Evolutionary conservation across 2,888 invertebrate genomes (phyloP), one percentile per base, ranked within the genome.

Genomic region (Apoda limacodes): DNA sequence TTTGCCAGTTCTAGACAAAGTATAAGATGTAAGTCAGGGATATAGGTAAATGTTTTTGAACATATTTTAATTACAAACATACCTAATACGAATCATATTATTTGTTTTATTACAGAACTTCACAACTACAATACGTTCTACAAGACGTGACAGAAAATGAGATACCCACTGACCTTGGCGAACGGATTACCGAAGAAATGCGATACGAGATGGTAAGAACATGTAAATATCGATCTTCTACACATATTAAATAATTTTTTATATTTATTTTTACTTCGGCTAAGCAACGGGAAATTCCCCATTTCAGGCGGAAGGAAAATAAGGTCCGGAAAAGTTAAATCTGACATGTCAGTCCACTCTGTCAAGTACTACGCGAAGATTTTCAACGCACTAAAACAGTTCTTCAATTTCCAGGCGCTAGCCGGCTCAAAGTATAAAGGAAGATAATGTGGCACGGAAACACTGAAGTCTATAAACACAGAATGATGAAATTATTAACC

Each of bases 161-260:
- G 82, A 98, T 99, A 60, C 98, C 98, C 28, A 83, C 84, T 50
- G 89, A 93, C 82, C 84, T 98, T 48, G 89, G 89, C 55, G 91
- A 93, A 53, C 86, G 95, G 53, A 85, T 98, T 53, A 89, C 89
- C 59, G 91, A 95, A 74, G 98, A 98, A 76, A 93, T 95, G 80
- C 85, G 93, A 53, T 88, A 94, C 83, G 98, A 98, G 80, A 90
- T 92, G 75, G 86, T 90, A 70, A 82, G 84, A 64, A 61, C 75
- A 78, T 72, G 80, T 78, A 80, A 80, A 80, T 78, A 78, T 78
- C 78, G 48, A 52, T 46, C 48, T 47, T 48, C 39, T 45, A 35
- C 38, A 39, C 35, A 32, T n/a, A n/a, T n/a, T n/a, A n/a, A n/a
- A n/a, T n/a, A n/a, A n/a, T n/a, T 25, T 35, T 26, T 34, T 38